Conservation (phyloP, 2,113 vertebrate genomes). For the Carassius gibelio region DNA sequence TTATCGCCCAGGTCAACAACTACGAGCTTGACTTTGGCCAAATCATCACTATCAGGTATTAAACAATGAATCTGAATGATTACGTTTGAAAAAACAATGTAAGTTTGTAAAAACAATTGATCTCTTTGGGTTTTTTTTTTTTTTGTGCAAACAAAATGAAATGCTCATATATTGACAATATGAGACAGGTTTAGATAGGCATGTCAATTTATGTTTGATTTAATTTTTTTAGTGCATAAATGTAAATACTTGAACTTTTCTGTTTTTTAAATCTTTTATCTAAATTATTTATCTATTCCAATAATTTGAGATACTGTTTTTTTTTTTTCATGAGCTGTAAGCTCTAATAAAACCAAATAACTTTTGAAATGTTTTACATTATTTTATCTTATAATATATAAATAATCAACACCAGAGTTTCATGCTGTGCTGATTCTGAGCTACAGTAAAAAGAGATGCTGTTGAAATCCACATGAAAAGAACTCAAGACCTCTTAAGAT, state of each 20-base stretch:
- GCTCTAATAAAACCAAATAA: too few relatives aligned
- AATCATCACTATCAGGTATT: constrained; percentile 95
- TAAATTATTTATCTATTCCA: too few relatives aligned
- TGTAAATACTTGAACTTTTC: too few relatives aligned
- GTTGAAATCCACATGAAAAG: not conserved
- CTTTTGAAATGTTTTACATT: too few relatives aligned
- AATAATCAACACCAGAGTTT: not conserved
- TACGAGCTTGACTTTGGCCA: constrained; percentile 96
- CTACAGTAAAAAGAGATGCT: not conserved
- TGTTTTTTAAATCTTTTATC: too few relatives aligned
- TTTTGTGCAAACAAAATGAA: not conserved
- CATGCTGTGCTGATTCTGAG: not conserved
- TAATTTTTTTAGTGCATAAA: too few relatives aligned
- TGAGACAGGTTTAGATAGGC: not conserved
- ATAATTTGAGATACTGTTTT: too few relatives aligned
- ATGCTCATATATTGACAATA: not conserved
- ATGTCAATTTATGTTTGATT: too few relatives aligned
- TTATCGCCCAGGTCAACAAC: constrained; percentile 97
- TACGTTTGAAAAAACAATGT: not conserved
- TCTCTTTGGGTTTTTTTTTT: not conserved
- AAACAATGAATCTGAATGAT: too few relatives aligned
- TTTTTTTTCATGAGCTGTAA: too few relatives aligned
- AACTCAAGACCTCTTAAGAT: not conserved
- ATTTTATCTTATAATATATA: not conserved
- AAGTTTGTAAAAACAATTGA: not conserved